Base-by-base conservation (phyloP, 2,888 invertebrate species). In the Heteromyza rotundicornis region DNA sequence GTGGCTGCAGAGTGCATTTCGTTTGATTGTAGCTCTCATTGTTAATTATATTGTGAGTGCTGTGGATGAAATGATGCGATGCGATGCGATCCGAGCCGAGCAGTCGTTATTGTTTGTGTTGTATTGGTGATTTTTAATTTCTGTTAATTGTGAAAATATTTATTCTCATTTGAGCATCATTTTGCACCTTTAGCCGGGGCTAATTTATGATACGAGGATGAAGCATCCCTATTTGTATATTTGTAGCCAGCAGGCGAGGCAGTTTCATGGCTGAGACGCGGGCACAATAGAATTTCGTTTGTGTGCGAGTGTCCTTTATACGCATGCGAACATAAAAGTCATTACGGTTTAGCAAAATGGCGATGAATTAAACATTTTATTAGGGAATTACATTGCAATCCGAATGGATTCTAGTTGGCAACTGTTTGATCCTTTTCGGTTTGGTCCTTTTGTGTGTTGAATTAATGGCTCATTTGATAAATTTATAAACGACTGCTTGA, bases 281-380 rank as follows among this genome's bases (percentile, higher is more conserved):
- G 12, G 36, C 32, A 55, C 47, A 58, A 58, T 57, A 17, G 58
- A 27, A n/a, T 22, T 14, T 47, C 19, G 47, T n/a, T 40, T 47
- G 47, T 17, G 47, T 47, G 32, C 17, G 24, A 7, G 24, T 24
- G 52, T 24, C 22, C 16, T 24, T 24, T 50, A 3, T 50, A 50
- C 8, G 23, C 24, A n/a, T n/a, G n/a, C n/a, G n/a, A n/a, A n/a
- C 71, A 79, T 71, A 73, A 72, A 73, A 79, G 77, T 80, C 81
- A 79, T 79, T 79, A 79, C 78, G 79, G 79, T 75, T 80, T 75
- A 79, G 80, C 72, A 82, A 77, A 81, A 80, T 81, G 80, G 80
- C 82, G 80, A 81, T 78, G 80, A 81, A 81, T 82, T 81, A 77
- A 68, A 68, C 74, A 73, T 67, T 66, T 58, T 47, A 32, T 57